These are phyloP conservation scores for Enteromius treurensis DNA, from an alignment of 2,797 vertebrate genomes.

Conservation along the genomic window DNA sequence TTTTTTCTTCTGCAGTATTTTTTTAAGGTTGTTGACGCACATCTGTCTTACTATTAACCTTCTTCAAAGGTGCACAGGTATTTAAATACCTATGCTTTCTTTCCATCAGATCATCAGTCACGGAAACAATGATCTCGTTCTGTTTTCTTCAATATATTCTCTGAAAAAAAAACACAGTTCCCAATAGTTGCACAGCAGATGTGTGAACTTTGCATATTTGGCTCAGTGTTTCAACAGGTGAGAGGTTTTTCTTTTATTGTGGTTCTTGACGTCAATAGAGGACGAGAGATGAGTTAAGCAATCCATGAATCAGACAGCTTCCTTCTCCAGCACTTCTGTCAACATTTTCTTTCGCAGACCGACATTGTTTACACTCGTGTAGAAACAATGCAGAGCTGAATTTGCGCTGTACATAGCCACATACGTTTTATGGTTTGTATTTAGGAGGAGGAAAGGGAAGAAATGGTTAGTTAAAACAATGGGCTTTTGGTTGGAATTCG, in stretches of 20 bases:
- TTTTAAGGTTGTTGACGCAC: neutral
- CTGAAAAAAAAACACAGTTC: neutral
- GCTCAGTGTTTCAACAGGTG: slow-evolving; percentile 23
- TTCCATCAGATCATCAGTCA: neutral
- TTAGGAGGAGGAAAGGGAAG: neutral
- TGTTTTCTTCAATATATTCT: neutral
- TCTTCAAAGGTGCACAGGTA: neutral
- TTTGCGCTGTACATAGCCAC: neutral
- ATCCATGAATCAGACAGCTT: slow-evolving; percentile 54
- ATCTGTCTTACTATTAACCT: slow-evolving; percentile 1
- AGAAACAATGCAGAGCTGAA: neutral
- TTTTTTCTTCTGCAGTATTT: neutral
- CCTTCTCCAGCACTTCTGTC: slow-evolving; percentile 6
- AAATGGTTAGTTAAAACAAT: slow-evolving; percentile 3
- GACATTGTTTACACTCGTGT: neutral
- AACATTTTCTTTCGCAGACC: neutral
- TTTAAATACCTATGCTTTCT: neutral
- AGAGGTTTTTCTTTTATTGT: neutral
- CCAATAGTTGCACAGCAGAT: slow-evolving; percentile 6
- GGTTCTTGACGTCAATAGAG: slow-evolving; percentile 51
- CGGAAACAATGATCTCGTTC: neutral
- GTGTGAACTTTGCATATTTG: slow-evolving; percentile 25
- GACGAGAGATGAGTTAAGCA: slow-evolving; percentile 43
- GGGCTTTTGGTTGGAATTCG: neutral
- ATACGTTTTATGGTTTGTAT: neutral